Conservation (phyloP, 2,113 vertebrate genomes). For the Cinclus mexicanus region DNA sequence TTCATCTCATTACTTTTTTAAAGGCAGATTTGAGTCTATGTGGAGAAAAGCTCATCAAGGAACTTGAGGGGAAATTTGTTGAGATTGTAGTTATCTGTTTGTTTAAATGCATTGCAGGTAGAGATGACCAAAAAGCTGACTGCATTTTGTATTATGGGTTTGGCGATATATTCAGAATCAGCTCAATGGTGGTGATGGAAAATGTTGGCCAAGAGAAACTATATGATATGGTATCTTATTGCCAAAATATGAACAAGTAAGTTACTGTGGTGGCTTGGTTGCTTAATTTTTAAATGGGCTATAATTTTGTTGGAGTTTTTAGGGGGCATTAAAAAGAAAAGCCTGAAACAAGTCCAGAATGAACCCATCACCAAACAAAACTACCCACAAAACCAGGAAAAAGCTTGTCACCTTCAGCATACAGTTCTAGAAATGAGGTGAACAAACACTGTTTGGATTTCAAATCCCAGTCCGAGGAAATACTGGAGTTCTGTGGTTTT, state of each 20-base stretch:
- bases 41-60: background rate
- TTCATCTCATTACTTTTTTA: background rate
- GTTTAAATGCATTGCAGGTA: constrained; percentile 75
- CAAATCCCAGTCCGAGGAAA: background rate
- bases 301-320: background rate
- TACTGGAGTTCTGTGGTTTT: background rate
- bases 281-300: background rate
- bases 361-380: background rate
- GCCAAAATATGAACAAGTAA: constrained; percentile 85
- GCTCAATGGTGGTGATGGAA: constrained; percentile 98
- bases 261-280: background rate
- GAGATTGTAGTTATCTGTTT: background rate
- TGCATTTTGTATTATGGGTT: constrained; percentile 94
- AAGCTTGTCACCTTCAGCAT: background rate
- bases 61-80: background rate
- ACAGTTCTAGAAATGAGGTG: background rate
- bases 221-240: constrained; percentile 92
- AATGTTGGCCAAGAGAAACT: constrained; percentile 95
- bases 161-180: constrained; percentile 92
- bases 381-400: background rate
- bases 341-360: background rate
- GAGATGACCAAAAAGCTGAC: constrained; percentile 90
- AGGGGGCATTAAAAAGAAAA: background rate
- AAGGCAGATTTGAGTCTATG: background rate
- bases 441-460: background rate